phyloP scores from a whole-genome alignment of 1,140 invertebrate species.

The Sminthurinus signatus region DNA sequence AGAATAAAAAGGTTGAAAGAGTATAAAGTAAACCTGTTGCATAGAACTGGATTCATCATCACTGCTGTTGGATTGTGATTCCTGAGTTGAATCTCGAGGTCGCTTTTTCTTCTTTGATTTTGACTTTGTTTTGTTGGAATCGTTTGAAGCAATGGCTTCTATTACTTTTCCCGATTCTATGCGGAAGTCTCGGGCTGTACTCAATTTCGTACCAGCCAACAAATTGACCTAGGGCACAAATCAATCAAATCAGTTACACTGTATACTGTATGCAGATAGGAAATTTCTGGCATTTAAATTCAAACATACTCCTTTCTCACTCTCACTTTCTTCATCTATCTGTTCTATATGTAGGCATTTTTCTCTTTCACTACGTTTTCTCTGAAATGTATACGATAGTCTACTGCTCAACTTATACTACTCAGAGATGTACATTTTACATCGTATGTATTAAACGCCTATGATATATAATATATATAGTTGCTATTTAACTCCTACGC shows the following conservation, averaged over 20 bases:
- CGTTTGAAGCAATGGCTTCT: slow-evolving; percentile 1
- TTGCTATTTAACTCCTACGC: no score
- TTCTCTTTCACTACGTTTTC: no score
- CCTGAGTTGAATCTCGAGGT: neutral
- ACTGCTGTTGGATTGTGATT: neutral
- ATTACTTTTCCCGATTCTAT: slow-evolving; percentile 14
- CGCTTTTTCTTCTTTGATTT: slow-evolving; percentile 1
- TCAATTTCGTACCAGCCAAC: slow-evolving; percentile 31
- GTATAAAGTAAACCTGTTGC: neutral
- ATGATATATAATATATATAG: no score
- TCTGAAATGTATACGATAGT: no score
- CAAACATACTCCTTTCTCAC: slow-evolving; percentile 1
- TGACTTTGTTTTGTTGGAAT: neutral
- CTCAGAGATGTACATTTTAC: no score
- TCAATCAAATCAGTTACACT: neutral
- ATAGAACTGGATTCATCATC: neutral
- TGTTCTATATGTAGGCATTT: neutral
- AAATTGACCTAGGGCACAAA: slow-evolving; percentile 23
- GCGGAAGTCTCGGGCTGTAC: slow-evolving; percentile 34
- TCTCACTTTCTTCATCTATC: neutral
- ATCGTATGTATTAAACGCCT: no score
- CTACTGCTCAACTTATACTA: no score
- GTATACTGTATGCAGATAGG: neutral
- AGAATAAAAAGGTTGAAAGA: no score
- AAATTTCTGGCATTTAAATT: neutral